These are phyloP conservation scores for Cryptocheilus praepositus DNA, from an alignment of 2,888 invertebrate species.

Conservation along the genomic window DNA sequence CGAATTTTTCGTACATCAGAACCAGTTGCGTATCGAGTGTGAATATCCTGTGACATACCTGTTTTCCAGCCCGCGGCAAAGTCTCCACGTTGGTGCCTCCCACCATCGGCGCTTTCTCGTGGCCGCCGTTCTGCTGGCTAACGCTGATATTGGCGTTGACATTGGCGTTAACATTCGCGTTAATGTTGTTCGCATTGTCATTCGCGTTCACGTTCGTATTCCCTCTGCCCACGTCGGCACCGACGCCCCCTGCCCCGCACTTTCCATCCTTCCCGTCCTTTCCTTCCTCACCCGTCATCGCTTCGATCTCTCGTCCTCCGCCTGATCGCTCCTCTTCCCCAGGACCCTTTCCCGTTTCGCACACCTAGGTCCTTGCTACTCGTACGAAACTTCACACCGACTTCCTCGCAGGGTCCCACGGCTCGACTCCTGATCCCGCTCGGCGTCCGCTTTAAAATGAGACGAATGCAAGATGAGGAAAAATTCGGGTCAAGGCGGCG, in stretches of 20 bases:
- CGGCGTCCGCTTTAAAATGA: too few species aligned
- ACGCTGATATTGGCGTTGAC: constrained; percentile 79
- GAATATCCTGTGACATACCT: constrained; percentile 70
- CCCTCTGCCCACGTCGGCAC: constrained; percentile 69
- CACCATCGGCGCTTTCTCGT: constrained; percentile 78
- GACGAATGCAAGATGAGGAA: neutral
- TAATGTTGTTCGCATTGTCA: constrained; percentile 69
- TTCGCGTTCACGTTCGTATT: constrained; percentile 71
- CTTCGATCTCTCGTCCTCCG: constrained; percentile 29
- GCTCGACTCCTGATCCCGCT: too few species aligned
- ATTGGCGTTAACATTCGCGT: constrained; percentile 75
- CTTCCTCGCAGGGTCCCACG: too few species aligned
- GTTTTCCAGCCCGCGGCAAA: constrained; percentile 78
- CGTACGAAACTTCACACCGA: too few species aligned
- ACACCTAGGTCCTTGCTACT: constrained; percentile 27
- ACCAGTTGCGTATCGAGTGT: neutral
- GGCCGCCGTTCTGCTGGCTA: constrained; percentile 75
- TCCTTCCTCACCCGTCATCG: constrained; percentile 72
- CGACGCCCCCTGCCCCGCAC: constrained; percentile 55
- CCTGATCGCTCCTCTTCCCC: constrained; percentile 36
- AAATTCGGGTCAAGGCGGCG: constrained; percentile 3
- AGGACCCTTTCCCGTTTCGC: too few species aligned
- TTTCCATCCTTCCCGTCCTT: constrained; percentile 61
- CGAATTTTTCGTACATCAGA: too few species aligned
- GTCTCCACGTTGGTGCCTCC: constrained; percentile 80